Evolutionary conservation across 2,113 vertebrate genomes (phyloP).

Genomic region (Podarcis cretensis): DNA sequence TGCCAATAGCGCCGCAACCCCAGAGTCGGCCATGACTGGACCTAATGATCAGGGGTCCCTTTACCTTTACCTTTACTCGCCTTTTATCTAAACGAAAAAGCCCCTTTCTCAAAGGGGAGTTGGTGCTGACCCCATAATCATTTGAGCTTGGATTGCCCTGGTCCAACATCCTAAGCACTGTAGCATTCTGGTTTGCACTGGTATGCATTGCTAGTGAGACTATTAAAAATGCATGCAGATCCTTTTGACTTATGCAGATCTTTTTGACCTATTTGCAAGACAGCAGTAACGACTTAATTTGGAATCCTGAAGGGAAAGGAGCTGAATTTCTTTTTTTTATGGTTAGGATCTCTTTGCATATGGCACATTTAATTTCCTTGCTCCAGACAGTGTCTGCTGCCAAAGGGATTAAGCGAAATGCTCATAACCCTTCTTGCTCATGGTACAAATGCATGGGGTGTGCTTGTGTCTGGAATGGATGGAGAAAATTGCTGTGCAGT

Average conservation of each 20-base stretch:
- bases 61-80: too few species aligned
- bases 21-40: too few species aligned
- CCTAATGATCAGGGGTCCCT: too few species aligned
- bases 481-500: not conserved
- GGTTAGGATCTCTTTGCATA: constrained; percentile 19
- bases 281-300: not conserved
- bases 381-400: not conserved
- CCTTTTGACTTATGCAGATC: too few species aligned
- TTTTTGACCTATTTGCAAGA: not conserved
- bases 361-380: constrained; percentile 32
- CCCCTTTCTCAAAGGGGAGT: too few species aligned
- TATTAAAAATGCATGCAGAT: not conserved
- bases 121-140: too few species aligned
- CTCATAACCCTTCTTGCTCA: constrained; percentile 25
- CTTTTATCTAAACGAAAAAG: too few species aligned
- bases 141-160: not conserved
- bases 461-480: not conserved
- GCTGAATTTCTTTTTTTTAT: not conserved
- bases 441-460: not conserved
- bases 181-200: not conserved
- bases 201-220: not conserved
- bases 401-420: constrained; percentile 9
- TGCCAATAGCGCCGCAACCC: too few species aligned
- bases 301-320: constrained; percentile 13
- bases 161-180: not conserved